Percentiles rank a stretch among this genome's conserved stretches.
Evolutionary conservation across 2,888 invertebrate genomes (phyloP).

Genomic region (Lepidocyrtinus sp.): DNA sequence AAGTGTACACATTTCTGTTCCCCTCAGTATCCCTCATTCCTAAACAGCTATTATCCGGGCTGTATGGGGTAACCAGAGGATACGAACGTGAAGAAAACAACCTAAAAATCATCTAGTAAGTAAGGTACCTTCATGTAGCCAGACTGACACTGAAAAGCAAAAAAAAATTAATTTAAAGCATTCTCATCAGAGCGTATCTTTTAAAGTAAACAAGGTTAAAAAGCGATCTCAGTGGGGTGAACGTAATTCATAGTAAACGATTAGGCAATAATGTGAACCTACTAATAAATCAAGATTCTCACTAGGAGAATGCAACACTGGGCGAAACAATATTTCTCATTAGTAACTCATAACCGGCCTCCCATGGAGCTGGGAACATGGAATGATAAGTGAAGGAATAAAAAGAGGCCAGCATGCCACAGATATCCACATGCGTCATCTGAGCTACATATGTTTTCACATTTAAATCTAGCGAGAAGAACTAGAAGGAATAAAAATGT

Average conservation of each 20-base stretch:
- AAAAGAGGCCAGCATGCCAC: neutral
- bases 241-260: neutral
- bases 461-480: constrained; percentile 1
- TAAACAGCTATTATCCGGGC: constrained; percentile 29
- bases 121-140: too few relatives aligned
- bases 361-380: constrained; percentile 3
- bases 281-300: constrained; percentile 12
- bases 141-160: neutral
- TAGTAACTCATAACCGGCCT: constrained; percentile 22
- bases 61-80: constrained; percentile 55
- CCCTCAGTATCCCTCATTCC: constrained; percentile 38
- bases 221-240: neutral
- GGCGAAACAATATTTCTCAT: constrained; percentile 19
- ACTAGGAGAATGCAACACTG: neutral
- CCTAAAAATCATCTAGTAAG: too few relatives aligned
- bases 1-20: constrained; percentile 23
- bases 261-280: constrained; percentile 4
- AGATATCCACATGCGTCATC: neutral
- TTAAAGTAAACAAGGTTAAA: constrained; percentile 1
- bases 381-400: constrained; percentile 10
- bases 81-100: neutral
- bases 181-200: neutral
- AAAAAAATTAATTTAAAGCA: constrained; percentile 6
- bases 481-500: neutral
- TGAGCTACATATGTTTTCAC: constrained; percentile 7